Conservation (phyloP, 2,888 invertebrate genomes). For the Spilosoma lubricipeda region DNA sequence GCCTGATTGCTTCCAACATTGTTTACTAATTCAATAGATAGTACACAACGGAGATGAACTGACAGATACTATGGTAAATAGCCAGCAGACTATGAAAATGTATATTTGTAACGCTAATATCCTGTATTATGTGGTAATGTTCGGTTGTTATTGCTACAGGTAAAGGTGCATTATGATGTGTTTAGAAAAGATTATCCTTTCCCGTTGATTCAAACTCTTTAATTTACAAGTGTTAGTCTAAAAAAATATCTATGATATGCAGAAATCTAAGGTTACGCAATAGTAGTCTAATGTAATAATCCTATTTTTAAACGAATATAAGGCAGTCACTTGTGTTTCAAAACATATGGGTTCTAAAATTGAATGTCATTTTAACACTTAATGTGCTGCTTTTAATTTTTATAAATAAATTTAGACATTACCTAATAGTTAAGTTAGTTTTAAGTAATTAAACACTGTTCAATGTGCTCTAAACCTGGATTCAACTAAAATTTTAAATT, state of each 20-base stretch:
- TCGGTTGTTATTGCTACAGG: neutral
- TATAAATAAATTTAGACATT: too few species aligned
- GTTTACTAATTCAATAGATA: slow-evolving; percentile 50
- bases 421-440: too few species aligned
- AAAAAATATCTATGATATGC: neutral
- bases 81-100: slow-evolving; percentile 41
- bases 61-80: slow-evolving; percentile 24
- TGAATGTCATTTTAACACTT: too few species aligned
- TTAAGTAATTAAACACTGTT: too few species aligned
- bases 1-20: slow-evolving; percentile 43
- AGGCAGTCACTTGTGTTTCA: neutral
- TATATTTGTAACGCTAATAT: slow-evolving; percentile 25
- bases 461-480: too few species aligned
- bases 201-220: neutral
- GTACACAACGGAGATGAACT: slow-evolving; percentile 42
- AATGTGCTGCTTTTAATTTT: too few species aligned
- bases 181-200: neutral
- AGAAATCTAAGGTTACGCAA: neutral
- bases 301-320: neutral
- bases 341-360: too few species aligned
- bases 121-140: slow-evolving; percentile 49
- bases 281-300: neutral
- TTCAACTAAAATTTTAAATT: too few species aligned
- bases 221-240: neutral
- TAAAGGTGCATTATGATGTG: neutral